Evolutionary conservation across 2,888 invertebrate species (phyloP).

Genomic region (Camptogramma bilineatum): DNA sequence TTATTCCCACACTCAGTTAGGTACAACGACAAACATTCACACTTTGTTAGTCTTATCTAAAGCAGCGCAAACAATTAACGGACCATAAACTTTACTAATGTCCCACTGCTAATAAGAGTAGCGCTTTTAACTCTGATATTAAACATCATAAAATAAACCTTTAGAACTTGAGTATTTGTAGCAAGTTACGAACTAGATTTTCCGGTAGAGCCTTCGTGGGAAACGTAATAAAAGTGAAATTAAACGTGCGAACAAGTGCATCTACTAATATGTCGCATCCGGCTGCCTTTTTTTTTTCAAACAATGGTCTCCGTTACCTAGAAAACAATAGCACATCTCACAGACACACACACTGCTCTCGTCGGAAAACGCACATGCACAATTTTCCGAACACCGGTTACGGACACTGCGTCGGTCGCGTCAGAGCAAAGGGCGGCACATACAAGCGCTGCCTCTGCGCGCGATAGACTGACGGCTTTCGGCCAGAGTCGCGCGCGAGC

Average conservation of each 20-base stretch:
- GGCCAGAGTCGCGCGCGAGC: slow-evolving; percentile 70
- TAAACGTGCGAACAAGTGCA: slow-evolving; percentile 67
- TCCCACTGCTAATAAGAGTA: slow-evolving; percentile 62
- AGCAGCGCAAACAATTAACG: slow-evolving; percentile 76
- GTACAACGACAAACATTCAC: slow-evolving; percentile 43
- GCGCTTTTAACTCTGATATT: slow-evolving; percentile 58
- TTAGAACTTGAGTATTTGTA: slow-evolving; percentile 45
- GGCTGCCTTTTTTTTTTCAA: slow-evolving; percentile 68
- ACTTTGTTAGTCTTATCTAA: slow-evolving; percentile 74
- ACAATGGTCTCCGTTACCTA: slow-evolving; percentile 78
- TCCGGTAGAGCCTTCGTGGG: slow-evolving; percentile 55
- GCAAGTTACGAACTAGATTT: slow-evolving; percentile 52
- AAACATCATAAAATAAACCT: slow-evolving; percentile 36
- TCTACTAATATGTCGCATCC: slow-evolving; percentile 67
- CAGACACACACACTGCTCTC: slow-evolving; percentile 83
- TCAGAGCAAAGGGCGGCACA: slow-evolving; percentile 77
- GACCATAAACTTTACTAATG: slow-evolving; percentile 66
- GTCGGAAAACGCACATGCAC: slow-evolving; percentile 85
- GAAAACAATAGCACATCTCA: slow-evolving; percentile 85
- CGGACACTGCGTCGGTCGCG: slow-evolving; percentile 84
- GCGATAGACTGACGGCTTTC: slow-evolving; percentile 80
- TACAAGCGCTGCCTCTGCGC: slow-evolving; percentile 78
- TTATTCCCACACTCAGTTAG: slow-evolving; percentile 15
- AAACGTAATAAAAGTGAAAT: slow-evolving; percentile 69
- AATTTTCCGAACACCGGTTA: slow-evolving; percentile 85